These are phyloP conservation scores for Cryptoprocta ferox DNA, from an alignment of 2,797 vertebrate genomes.

Conservation along the genomic window DNA sequence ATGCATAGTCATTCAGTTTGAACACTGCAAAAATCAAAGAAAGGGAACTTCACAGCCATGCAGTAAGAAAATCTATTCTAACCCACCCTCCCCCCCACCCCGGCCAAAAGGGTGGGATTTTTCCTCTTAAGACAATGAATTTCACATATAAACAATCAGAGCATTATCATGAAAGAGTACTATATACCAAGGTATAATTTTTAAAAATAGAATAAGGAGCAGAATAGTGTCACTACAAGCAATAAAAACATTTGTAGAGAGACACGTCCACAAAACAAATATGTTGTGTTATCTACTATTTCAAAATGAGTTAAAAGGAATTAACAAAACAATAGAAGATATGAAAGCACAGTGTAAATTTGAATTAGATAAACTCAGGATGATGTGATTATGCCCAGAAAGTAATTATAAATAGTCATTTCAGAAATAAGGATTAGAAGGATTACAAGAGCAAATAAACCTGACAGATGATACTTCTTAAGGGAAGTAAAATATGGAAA, in stretches of 20 bases:
- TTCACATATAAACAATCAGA: not conserved
- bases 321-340: not conserved
- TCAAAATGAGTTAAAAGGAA: not conserved
- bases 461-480: not conserved
- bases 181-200: not conserved
- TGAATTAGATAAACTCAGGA: not conserved
- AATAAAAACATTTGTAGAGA: not conserved
- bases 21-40: conserved; percentile 39
- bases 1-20: not conserved
- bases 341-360: not conserved
- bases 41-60: not conserved
- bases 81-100: no score
- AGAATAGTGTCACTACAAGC: not conserved
- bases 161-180: not conserved
- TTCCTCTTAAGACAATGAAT: not conserved
- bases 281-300: conserved; percentile 7
- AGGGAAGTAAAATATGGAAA: not conserved
- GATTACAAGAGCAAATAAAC: not conserved
- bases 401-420: not conserved
- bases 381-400: not conserved
- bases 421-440: conserved; percentile 21
- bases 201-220: not conserved
- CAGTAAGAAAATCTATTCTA: not conserved
- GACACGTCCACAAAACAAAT: not conserved
- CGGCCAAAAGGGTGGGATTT: not conserved